A percentile compares a stretch with the other conserved stretches of the same genome.
Evolutionary conservation across 1,140 invertebrate genomes (phyloP).

Genomic region (Batillaria attramentaria): DNA sequence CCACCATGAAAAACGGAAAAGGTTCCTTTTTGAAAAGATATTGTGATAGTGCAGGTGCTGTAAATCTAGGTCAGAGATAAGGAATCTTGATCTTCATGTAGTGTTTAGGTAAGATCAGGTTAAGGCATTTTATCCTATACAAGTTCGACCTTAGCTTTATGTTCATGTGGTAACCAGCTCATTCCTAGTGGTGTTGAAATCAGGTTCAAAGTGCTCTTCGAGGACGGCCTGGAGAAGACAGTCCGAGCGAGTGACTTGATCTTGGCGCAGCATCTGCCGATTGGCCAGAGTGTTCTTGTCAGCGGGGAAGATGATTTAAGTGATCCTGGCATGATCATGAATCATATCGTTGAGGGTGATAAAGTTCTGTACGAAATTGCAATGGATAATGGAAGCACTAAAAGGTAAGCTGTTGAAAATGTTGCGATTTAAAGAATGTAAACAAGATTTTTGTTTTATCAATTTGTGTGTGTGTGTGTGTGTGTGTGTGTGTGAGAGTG

Average conservation of each 20-base stretch:
- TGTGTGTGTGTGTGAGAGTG: conserved; percentile 3
- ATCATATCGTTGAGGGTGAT: conserved; percentile 34
- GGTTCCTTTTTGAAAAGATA: too few species aligned
- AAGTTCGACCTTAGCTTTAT: too few species aligned
- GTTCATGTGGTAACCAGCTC: too few species aligned
- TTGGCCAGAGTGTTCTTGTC: conserved; percentile 61
- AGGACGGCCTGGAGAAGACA: conserved; percentile 54
- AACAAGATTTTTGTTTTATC: too few species aligned
- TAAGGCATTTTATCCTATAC: too few species aligned
- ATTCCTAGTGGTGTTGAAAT: conserved; percentile 6
- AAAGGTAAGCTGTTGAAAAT: conserved; percentile 39
- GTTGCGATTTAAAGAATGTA: too few species aligned
- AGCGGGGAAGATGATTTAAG: conserved; percentile 45
- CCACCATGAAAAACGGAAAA: too few species aligned
- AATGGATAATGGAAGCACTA: conserved; percentile 47
- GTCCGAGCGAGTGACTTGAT: conserved; percentile 51
- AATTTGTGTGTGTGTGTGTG: too few species aligned
- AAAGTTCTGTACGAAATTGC: conserved; percentile 48
- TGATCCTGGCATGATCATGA: conserved; percentile 56
- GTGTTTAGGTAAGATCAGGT: too few species aligned
- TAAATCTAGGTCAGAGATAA: too few species aligned
- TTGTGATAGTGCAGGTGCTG: too few species aligned
- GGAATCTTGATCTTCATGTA: too few species aligned
- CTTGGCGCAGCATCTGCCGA: conserved; percentile 48
- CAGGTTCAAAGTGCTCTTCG: conserved; percentile 49